phyloP scores from a whole-genome alignment of 2,113 vertebrate species.

The Collichthys lucidus region DNA sequence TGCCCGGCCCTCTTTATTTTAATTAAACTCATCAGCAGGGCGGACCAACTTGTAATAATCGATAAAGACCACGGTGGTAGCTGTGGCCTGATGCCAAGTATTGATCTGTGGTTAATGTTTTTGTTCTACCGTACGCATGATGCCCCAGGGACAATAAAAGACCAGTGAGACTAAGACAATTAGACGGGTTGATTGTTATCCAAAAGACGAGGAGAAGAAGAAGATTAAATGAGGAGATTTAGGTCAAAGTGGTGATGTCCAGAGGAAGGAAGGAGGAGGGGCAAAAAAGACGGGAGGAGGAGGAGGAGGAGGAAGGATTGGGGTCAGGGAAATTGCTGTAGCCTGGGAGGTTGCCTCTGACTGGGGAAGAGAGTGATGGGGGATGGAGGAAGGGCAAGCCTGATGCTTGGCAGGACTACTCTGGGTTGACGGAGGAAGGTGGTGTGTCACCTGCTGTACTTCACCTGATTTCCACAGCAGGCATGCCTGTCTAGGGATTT shows the following conservation, averaged over 20 bases:
- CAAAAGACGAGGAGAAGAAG: slow-evolving; percentile 72
- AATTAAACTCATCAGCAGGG: slow-evolving; percentile 43
- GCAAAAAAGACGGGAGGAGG: slow-evolving; percentile 14
- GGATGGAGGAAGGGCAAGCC: slow-evolving; percentile 4
- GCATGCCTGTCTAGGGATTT: slow-evolving; percentile 56
- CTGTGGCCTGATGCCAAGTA: slow-evolving; percentile 61
- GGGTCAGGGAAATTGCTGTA: slow-evolving; percentile 76
- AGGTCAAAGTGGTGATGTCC: slow-evolving; percentile 81
- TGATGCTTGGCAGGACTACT: slow-evolving; percentile 23
- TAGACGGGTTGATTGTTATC: slow-evolving; percentile 81
- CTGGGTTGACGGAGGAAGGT: slow-evolving; percentile 9
- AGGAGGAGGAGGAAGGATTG: slow-evolving; percentile 61
- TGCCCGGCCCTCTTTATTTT: slow-evolving; percentile 1
- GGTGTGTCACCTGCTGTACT: slow-evolving; percentile 33
- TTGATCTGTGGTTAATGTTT: slow-evolving; percentile 68
- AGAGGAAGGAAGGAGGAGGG: slow-evolving; percentile 48
- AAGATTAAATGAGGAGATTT: slow-evolving; percentile 84
- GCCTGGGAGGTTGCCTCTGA: slow-evolving; percentile 29
- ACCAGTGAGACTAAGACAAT: slow-evolving; percentile 83
- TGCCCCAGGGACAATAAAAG: slow-evolving; percentile 71
- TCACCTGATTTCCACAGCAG: slow-evolving; percentile 60
- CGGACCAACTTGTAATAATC: slow-evolving; percentile 18
- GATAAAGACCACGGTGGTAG: slow-evolving; percentile 14
- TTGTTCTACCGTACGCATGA: slow-evolving; percentile 52
- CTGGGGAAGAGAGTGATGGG: slow-evolving; percentile 59